Evolutionary conservation across 1,140 invertebrate genomes (phyloP).

Genomic region (Prorops nasuta): DNA sequence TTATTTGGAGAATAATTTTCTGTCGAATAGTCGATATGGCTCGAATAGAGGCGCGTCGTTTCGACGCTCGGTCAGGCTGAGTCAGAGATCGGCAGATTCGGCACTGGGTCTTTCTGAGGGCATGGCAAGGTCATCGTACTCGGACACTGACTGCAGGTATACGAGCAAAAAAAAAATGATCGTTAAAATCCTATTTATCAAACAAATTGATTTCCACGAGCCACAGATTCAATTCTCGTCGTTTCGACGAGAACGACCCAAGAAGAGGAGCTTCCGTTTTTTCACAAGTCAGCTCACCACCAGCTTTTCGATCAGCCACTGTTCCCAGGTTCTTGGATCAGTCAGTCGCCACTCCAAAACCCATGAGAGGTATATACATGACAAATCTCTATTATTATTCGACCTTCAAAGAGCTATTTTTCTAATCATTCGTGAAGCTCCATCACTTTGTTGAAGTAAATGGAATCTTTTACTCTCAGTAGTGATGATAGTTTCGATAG

Average conservation of each 20-base stretch:
- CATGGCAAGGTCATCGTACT: constrained; percentile 61
- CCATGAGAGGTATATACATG: constrained; percentile 29
- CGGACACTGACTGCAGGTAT: constrained; percentile 61
- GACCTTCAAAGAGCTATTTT: too few species aligned
- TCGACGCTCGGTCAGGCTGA: constrained; percentile 66
- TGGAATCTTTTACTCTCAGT: too few species aligned
- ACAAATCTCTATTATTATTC: too few species aligned
- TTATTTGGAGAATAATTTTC: constrained; percentile 1
- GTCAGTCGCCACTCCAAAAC: constrained; percentile 26
- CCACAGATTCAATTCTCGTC: constrained; percentile 18
- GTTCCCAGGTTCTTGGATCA: constrained; percentile 48
- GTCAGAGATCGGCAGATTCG: constrained; percentile 68
- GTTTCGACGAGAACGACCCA: constrained; percentile 23
- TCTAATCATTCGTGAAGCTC: too few species aligned
- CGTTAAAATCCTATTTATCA: background rate
- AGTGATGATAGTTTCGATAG: too few species aligned
- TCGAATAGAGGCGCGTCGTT: constrained; percentile 55
- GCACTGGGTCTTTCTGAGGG: constrained; percentile 57
- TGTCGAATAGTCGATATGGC: constrained; percentile 42
- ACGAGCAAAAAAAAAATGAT: background rate
- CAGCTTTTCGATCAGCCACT: constrained; percentile 35
- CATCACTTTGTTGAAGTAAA: too few species aligned
- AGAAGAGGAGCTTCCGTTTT: constrained; percentile 12
- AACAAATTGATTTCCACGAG: background rate
- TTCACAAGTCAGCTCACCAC: constrained; percentile 19